Percentiles rank a stretch among this genome's conserved stretches.
Conservation (phyloP, 2,888 invertebrate genomes). For the Pristionchus entomophagus region DNA sequence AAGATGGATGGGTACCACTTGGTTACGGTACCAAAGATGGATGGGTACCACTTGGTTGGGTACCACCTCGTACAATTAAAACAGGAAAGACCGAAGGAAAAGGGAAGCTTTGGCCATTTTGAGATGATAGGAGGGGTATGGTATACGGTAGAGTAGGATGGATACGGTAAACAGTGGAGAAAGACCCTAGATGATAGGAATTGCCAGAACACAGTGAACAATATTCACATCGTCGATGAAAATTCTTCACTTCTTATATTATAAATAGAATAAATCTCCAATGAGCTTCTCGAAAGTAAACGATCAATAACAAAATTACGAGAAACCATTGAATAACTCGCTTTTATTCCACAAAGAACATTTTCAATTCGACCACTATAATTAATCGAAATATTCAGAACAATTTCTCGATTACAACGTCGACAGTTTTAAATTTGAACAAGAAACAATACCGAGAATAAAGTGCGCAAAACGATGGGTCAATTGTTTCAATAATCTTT, state of each 20-base stretch:
- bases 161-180: too few relatives aligned
- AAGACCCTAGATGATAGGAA: too few relatives aligned
- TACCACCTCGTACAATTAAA: too few relatives aligned
- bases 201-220: too few relatives aligned
- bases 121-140: too few relatives aligned
- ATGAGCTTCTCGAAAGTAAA: not conserved
- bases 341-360: not conserved
- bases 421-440: not conserved
- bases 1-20: too few relatives aligned
- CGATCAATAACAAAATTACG: not conserved
- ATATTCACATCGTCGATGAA: too few relatives aligned
- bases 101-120: too few relatives aligned
- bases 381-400: conserved; percentile 11
- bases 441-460: not conserved
- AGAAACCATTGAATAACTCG: not conserved
- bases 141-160: too few relatives aligned
- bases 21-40: too few relatives aligned
- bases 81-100: too few relatives aligned
- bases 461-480: not conserved
- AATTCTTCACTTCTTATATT: not conserved
- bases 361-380: conserved; percentile 13
- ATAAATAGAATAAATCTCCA: not conserved
- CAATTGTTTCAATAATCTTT: not conserved
- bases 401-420: conserved; percentile 12
- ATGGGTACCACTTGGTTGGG: too few relatives aligned